phyloP scores from a whole-genome alignment of 2,888 invertebrate species.

The Microctonus aethiopoides region DNA sequence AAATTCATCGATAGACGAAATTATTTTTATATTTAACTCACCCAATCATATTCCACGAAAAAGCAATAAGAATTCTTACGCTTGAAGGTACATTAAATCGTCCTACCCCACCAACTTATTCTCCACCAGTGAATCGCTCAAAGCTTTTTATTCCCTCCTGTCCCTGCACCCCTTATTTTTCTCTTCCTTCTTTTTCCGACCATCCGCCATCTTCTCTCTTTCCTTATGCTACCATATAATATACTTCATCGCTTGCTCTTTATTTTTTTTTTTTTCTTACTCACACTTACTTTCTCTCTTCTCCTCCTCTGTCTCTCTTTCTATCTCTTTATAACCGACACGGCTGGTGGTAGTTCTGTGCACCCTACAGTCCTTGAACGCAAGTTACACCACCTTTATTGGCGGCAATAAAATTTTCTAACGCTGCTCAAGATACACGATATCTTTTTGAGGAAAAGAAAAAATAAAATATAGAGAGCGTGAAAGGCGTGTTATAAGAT shows the following conservation, averaged over 20 bases:
- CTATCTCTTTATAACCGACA: neutral
- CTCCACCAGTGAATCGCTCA: conserved; percentile 15
- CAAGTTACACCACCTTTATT: conserved; percentile 25
- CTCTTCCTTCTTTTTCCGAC: neutral
- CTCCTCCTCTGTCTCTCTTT: too few relatives aligned
- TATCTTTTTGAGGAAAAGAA: conserved; percentile 13
- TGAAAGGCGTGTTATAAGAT: conserved; percentile 31
- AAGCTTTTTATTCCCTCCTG: conserved; percentile 13
- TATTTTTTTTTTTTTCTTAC: too few relatives aligned
- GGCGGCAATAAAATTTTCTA: conserved; percentile 31
- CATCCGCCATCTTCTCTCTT: neutral
- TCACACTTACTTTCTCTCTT: neutral
- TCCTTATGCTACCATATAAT: neutral
- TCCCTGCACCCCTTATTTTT: neutral
- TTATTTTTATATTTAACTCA: neutral
- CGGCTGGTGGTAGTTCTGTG: conserved; percentile 7
- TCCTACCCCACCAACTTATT: neutral
- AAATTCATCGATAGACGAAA: neutral
- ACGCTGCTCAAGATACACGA: conserved; percentile 23
- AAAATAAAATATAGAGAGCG: neutral
- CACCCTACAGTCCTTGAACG: conserved; percentile 10
- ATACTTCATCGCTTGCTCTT: neutral
- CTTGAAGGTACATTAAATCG: conserved; percentile 17
- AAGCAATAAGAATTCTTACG: conserved; percentile 9
- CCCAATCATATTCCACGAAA: neutral